Base-by-base conservation (phyloP, 2,113 vertebrate genomes). In the Prolemur simus region DNA sequence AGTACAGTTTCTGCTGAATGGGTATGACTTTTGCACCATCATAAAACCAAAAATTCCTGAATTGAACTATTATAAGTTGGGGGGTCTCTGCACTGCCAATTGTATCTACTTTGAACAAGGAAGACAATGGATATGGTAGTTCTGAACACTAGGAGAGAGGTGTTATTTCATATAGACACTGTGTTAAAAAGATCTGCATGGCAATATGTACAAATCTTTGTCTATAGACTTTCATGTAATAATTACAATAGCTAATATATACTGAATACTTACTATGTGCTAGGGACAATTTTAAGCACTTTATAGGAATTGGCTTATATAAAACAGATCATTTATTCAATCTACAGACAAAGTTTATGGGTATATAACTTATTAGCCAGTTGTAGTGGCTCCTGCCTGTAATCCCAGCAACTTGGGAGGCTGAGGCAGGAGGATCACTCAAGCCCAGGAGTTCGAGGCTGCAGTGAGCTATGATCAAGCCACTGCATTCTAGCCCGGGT, bases 71-170 rank as follows among this genome's bases (percentile, higher is more conserved):
- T 32, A 6, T 76, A 47, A 76, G 73, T 76, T 29, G 29, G 63
- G 42, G 42, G 73, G 47, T 27, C 27, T 47, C 15, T 76, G 42
- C 66, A 84, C 34, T 90, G 15, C 2, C 94, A 37, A 21, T 32
- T 97, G 14, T 69, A 58, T 81, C 85, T 85, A 45, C 52, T 91
- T 96, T 77, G 69, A 91, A 85, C 25, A 88, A 88, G 20, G 60
- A 96, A 89, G 52, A 77, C 20, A 39, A 10, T 94, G n/a, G 12
- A 54, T 76, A 29, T 93, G 9, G 52, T 94, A 12, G 25, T 64
- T 92, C 60, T 12, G 96, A 95, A 89, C 37, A 5, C 56, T 71
- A 87, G 29, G 39, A 71, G 54, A 87, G 27, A 73, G 78, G 69
- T 29, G 15, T 81, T 88, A 93, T 94, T 88, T 88, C 45, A 69